Evolutionary conservation across 2,113 vertebrate genomes (phyloP), one percentile per base, ranked within the genome.

Genomic region (Pelobates fuscus): DNA sequence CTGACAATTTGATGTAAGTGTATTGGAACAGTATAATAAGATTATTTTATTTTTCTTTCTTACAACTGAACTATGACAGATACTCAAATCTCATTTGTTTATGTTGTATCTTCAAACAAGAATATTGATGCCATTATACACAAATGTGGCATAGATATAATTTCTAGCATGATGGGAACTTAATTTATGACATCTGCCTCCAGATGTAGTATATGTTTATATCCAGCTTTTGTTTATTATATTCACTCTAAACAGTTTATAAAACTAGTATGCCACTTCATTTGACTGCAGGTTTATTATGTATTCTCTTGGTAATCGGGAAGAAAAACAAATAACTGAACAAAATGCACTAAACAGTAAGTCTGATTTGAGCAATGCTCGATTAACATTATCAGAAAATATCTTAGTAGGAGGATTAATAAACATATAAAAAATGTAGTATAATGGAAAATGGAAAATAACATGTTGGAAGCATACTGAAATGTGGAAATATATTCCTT

Each of bases 21-120:
- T 64, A 71, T 72, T 72, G 61, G 37, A 64, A 73, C 44, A 64
- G 46, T 17, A 65, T 63, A 55, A 73, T 41, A 65, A 17, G 44
- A 73, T 65, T 73, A 64, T 64, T 73, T 63, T 52, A 32, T 11
- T 17, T 64, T 64, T 55, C 29, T 55, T 32, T 72, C 58, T 37
- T 21, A 52, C 41, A 63, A 65, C 60, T 55, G 29, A 52, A 41
- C 27, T 64, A 52, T 64, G 60, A 72, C 70, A 72, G 70, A 72
- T 55, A 54, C 52, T 72, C 70, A 72, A 23, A 73, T 73, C 27
- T 37, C 15, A 55, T 64, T 73, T 73, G 46, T 46, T 65, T 73
- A 30, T 62, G 61, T 26, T 64, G 70, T 37, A 25, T 65, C 49
- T 60, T 64, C 27, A 55, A 41, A 73, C 60, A 55, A 59, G 17